Conservation (phyloP, 2,888 invertebrate genomes). For the Ditula angustiorana region DNA sequence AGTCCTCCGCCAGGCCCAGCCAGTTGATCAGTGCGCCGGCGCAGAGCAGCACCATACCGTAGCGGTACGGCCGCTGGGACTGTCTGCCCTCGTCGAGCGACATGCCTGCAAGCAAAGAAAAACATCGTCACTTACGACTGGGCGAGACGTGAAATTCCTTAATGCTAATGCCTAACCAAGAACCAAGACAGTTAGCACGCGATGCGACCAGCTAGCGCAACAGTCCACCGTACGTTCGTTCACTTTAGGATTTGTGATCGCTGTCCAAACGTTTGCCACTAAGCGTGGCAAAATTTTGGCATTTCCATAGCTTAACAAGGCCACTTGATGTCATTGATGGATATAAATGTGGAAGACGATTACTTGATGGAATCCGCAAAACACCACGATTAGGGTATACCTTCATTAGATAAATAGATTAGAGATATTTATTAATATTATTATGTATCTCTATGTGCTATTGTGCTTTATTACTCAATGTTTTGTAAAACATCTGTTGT, state of each 20-base stretch:
- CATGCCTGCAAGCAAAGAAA: conserved; percentile 82
- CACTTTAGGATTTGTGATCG: no score
- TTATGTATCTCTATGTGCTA: no score
- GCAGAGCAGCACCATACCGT: conserved; percentile 90
- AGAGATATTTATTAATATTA: no score
- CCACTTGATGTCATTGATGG: neutral
- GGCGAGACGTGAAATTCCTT: no score
- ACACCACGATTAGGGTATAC: neutral
- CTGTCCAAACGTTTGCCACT: no score
- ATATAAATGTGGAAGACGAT: neutral
- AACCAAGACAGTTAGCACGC: no score
- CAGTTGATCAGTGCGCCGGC: conserved; percentile 91
- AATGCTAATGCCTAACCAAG: no score
- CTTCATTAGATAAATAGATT: no score
- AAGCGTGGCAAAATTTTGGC: no score
- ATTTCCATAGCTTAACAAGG: no score
- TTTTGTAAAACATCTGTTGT: neutral
- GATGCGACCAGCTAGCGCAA: no score
- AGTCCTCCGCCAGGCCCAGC: conserved; percentile 90
- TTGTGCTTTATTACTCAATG: neutral
- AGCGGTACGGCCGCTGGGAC: conserved; percentile 90
- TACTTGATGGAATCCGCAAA: neutral
- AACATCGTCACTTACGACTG: neutral
- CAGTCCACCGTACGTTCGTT: no score
- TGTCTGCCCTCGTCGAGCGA: conserved; percentile 88